These are phyloP conservation scores for Holcopasites calliopsidis DNA, from an alignment of 1,140 invertebrate species.

Conservation along the genomic window DNA sequence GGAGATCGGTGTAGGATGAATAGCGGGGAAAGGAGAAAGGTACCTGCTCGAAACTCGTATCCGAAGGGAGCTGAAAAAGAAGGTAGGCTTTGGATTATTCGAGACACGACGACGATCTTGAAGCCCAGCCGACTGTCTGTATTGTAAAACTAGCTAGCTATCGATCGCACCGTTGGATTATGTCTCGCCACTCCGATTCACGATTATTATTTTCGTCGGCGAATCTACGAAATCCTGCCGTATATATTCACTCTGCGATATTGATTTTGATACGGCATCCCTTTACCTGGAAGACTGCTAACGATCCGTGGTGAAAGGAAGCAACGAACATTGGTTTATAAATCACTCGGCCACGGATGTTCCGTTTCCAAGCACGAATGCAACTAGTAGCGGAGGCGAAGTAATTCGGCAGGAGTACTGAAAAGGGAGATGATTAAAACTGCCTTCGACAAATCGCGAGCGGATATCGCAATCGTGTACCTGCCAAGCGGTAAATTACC, in stretches of 20 bases:
- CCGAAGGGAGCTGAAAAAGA: conserved; percentile 46
- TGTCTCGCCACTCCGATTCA: conserved; percentile 43
- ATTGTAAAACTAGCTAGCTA: conserved; percentile 51
- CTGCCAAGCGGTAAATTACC: conserved; percentile 26
- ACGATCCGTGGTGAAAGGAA: no score
- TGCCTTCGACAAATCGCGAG: background rate
- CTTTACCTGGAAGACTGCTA: no score
- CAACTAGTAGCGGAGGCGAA: background rate
- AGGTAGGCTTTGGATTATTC: conserved; percentile 72
- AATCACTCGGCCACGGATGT: no score
- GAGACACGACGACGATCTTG: conserved; percentile 68
- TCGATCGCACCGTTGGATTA: conserved; percentile 57
- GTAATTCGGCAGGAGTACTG: background rate
- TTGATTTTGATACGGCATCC: no score
- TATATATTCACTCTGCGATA: background rate
- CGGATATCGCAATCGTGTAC: conserved; percentile 9
- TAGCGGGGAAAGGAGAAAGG: conserved; percentile 42
- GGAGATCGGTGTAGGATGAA: conserved; percentile 47
- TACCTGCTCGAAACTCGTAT: conserved; percentile 50
- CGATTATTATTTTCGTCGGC: conserved; percentile 50
- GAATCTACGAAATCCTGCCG: background rate
- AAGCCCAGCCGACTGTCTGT: conserved; percentile 47
- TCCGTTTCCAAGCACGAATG: background rate
- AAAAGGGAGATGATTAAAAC: background rate
- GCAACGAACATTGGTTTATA: no score